Conservation (phyloP, 1,140 invertebrate genomes). For the Temnothorax nylanderi region DNA sequence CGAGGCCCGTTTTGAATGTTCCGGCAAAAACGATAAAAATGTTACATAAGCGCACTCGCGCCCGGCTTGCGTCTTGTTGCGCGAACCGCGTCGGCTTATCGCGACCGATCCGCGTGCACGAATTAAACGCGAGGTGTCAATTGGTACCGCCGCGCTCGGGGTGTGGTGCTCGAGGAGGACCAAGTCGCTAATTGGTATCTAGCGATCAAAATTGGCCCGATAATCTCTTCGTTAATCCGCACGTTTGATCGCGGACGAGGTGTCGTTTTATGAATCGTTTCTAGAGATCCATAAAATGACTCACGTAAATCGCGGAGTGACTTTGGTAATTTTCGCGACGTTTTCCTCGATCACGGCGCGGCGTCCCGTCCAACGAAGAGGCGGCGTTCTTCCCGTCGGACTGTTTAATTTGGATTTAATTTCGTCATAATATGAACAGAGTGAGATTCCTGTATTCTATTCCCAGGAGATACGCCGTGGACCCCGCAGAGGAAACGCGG, state of each 20-base stretch:
- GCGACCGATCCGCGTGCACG: neutral
- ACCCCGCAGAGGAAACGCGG: neutral
- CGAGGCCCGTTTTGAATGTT: conserved; percentile 15
- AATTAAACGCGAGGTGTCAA: conserved; percentile 33
- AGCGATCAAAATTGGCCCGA: neutral
- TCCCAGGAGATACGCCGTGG: neutral
- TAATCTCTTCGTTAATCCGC: neutral
- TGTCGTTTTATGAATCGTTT: neutral
- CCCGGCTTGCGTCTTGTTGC: neutral
- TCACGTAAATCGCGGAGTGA: neutral
- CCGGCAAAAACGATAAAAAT: conserved; percentile 30
- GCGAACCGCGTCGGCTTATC: neutral
- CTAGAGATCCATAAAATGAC: neutral
- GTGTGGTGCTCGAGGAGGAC: neutral
- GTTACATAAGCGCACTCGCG: conserved; percentile 40
- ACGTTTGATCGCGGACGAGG: neutral
- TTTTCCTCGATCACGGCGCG: neutral
- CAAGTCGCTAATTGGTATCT: neutral
- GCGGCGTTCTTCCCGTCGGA: neutral
- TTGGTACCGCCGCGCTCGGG: neutral
- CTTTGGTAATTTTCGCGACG: neutral
- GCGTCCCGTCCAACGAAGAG: neutral
- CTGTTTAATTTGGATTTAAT: neutral
- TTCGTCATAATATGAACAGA: neutral
- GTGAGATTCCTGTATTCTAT: neutral